Evolutionary conservation across 2,888 invertebrate species (phyloP), one percentile per base, ranked within the genome.

Genomic region (Pristionchus japonicus): DNA sequence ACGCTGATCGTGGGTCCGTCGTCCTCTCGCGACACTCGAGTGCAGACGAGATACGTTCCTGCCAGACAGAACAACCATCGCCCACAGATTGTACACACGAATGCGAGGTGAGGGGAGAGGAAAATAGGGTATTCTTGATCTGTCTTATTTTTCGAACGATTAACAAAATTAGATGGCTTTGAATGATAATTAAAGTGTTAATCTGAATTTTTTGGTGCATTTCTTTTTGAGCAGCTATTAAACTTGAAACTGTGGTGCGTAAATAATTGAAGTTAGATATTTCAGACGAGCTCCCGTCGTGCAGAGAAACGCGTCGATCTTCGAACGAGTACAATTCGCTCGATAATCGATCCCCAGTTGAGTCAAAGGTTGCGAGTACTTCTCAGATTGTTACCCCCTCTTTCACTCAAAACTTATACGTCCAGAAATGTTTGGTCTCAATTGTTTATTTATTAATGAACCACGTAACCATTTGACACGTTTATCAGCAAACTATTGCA

Each of bases 261-360:
- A n/a, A n/a, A n/a, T n/a, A n/a, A n/a, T n/a, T n/a, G n/a, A 15
- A 9, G 9, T 1, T 34, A 9, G 31, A 17, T 70, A 23, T 37
- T 77, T 47, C 43, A 77, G 77, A 43, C 40, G 77, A 43, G 77
- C 43, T 31, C 77, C 77, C 40, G 77, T 77, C 27, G 77, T 77
- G 1, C 43, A 77, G 43, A 77, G 77, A 34, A 77, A 77, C 27
- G 23, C 77, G 11, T 77, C 77, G 20, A 77, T 77, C 77, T 77
- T 77, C 43, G 77, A 77, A n/a, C 77, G 77, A 77, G 27, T 77
- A 43, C 43, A 43, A 77, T 77, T 77, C 77, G 47, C 11, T 47
- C 77, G 77, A 77, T 77, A 27, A 43, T 77, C 70, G 43, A n/a
- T 27, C 27, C 27, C 40, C 77, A 43, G n/a, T n/a, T 40, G 40